Evolutionary conservation across 2,797 vertebrate species (phyloP).

Genomic region (Galago senegalensis): DNA sequence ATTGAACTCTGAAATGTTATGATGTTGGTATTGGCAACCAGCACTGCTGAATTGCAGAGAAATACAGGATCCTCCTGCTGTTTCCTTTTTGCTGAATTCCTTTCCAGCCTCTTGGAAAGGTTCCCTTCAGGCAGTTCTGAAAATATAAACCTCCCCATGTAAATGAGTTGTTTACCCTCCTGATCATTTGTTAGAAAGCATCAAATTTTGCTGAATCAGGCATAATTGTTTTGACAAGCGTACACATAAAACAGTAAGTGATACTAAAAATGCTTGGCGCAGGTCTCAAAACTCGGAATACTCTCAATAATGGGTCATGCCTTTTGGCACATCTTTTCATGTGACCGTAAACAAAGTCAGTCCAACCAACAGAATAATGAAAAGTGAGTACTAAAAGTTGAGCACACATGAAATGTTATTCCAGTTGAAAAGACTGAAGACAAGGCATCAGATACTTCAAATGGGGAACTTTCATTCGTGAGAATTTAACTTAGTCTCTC

Average conservation of each 20-base stretch:
- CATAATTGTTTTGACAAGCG: constrained; percentile 79
- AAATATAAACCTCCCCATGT: constrained; percentile 82
- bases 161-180: constrained; percentile 81
- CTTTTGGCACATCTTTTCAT: constrained; percentile 66
- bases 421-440: constrained; percentile 14
- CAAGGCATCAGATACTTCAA: background rate
- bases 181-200: constrained; percentile 80
- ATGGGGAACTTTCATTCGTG: background rate
- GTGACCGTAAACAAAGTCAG: constrained; percentile 81
- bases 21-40: constrained; percentile 89
- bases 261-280: constrained; percentile 58
- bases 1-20: constrained; percentile 87
- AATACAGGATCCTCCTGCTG: constrained; percentile 89
- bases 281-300: constrained; percentile 68
- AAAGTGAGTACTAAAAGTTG: constrained; percentile 44
- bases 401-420: constrained; percentile 67
- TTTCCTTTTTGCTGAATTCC: constrained; percentile 87
- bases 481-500: background rate
- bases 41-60: constrained; percentile 88
- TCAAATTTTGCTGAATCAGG: constrained; percentile 82
- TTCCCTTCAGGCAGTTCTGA: constrained; percentile 84
- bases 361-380: constrained; percentile 74
- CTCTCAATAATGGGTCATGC: constrained; percentile 67
- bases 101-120: constrained; percentile 85
- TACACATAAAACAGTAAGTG: constrained; percentile 73